Conservation (phyloP, 2,888 invertebrate species). For the Cephus pygmeus region DNA sequence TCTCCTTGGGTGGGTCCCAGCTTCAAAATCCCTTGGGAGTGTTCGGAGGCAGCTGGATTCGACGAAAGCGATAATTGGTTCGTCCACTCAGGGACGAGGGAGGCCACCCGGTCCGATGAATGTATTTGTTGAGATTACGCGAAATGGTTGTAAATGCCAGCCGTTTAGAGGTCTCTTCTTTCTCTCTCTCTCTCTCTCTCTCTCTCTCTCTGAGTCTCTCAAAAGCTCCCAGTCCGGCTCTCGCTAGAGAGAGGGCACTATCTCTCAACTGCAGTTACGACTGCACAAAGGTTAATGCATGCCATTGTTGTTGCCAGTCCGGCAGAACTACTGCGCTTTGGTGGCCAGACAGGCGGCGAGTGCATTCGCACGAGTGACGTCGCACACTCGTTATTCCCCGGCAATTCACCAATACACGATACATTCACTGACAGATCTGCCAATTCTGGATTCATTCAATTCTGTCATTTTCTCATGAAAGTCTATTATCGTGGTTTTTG, state of each 20-base stretch:
- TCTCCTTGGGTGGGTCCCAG: no score
- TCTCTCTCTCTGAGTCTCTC: conserved; percentile 1
- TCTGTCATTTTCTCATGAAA: no score
- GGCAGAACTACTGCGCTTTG: conserved; percentile 57
- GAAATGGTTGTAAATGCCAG: conserved; percentile 61
- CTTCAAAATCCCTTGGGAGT: no score
- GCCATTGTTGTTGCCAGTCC: conserved; percentile 61
- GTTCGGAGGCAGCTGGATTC: no score
- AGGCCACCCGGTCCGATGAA: conserved; percentile 49
- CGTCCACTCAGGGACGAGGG: conserved; percentile 45
- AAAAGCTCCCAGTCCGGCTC: conserved; percentile 12
- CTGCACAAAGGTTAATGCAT: conserved; percentile 65
- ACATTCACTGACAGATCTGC: no score
- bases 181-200: conserved; percentile 17
- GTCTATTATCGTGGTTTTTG: no score
- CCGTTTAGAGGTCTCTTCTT: conserved; percentile 24
- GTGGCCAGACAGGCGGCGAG: conserved; percentile 25
- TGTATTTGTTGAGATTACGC: conserved; percentile 64
- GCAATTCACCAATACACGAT: neutral
- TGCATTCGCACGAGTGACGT: conserved; percentile 38
- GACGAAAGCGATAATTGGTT: conserved; percentile 52
- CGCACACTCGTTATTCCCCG: neutral
- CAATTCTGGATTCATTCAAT: no score
- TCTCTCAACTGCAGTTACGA: conserved; percentile 65
- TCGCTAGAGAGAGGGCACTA: conserved; percentile 44